Conservation (phyloP, 2,113 vertebrate genomes). For the Bagarius yarrelli region DNA sequence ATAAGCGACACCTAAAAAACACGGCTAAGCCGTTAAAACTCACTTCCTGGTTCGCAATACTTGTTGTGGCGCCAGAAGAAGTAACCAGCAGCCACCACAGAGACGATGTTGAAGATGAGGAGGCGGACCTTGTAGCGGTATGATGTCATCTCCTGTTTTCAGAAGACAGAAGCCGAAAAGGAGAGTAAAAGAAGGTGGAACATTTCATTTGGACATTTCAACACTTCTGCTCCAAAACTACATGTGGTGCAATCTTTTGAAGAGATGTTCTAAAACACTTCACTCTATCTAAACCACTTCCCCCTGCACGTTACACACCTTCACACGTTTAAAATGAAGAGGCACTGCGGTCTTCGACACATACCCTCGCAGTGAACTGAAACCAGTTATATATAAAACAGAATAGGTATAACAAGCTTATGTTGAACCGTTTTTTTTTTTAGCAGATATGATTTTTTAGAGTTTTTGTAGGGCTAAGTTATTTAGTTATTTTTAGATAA, state of each 20-base stretch:
- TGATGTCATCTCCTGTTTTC: slow-evolving; percentile 81
- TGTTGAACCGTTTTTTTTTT: neutral
- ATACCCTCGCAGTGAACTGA: slow-evolving; percentile 1
- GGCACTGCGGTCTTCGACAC: slow-evolving; percentile 29
- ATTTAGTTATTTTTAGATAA: too few relatives aligned
- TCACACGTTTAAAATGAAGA: slow-evolving; percentile 29
- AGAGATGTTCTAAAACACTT: slow-evolving; percentile 16
- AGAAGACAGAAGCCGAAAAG: slow-evolving; percentile 19
- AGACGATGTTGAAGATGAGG: slow-evolving; percentile 79
- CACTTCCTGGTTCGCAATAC: slow-evolving; percentile 87
- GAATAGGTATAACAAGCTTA: neutral
- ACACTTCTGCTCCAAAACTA: slow-evolving; percentile 44
- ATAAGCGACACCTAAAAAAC: neutral
- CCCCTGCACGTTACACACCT: slow-evolving; percentile 30
- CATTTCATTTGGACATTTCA: slow-evolving; percentile 23
- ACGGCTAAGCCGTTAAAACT: slow-evolving; percentile 57
- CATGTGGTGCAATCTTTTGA: slow-evolving; percentile 43
- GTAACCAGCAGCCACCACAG: slow-evolving; percentile 69
- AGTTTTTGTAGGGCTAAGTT: too few relatives aligned
- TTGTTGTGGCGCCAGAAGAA: slow-evolving; percentile 90
- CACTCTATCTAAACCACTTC: slow-evolving; percentile 48
- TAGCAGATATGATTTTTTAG: too few relatives aligned
- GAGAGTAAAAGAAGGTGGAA: neutral
- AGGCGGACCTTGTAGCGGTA: slow-evolving; percentile 83
- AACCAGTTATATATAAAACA: neutral